phyloP scores from a whole-genome alignment of 2,888 invertebrate species.

The Augiades crinisus region DNA sequence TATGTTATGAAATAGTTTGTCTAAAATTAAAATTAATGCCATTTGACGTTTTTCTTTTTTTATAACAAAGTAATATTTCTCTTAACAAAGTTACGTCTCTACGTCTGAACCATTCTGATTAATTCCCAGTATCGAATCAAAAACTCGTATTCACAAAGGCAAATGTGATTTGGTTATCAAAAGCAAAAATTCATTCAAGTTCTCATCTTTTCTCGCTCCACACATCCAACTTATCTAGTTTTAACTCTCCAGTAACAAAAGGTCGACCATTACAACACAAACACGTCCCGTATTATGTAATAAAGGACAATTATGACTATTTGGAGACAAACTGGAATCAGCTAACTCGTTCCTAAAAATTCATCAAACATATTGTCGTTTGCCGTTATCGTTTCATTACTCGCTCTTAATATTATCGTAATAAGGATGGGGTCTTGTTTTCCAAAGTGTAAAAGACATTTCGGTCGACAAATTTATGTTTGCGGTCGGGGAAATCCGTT shows the following conservation, averaged over 20 bases:
- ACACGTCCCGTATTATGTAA: constrained; percentile 37
- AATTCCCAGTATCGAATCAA: too few relatives aligned
- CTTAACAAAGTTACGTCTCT: too few relatives aligned
- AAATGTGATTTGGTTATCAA: too few relatives aligned
- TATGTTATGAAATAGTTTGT: too few relatives aligned
- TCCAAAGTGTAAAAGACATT: not conserved
- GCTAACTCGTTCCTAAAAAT: constrained; percentile 19
- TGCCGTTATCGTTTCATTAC: too few relatives aligned
- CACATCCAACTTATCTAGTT: not conserved
- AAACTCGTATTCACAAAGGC: too few relatives aligned
- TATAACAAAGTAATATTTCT: too few relatives aligned
- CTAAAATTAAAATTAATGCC: too few relatives aligned
- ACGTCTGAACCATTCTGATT: too few relatives aligned
- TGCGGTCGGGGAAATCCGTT: not conserved
- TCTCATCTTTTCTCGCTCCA: not conserved
- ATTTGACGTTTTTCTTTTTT: too few relatives aligned
- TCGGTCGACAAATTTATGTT: constrained; percentile 2
- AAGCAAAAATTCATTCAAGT: not conserved
- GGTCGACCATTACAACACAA: constrained; percentile 20
- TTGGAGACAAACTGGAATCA: constrained; percentile 32
- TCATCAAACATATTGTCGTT: constrained; percentile 17
- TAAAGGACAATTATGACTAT: constrained; percentile 43
- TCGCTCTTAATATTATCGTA: not conserved
- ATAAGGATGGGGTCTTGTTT: not conserved
- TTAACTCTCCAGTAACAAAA: not conserved